These are phyloP conservation scores for Centrocercus urophasianus DNA, from an alignment of 2,113 vertebrate genomes.

Conservation along the genomic window DNA sequence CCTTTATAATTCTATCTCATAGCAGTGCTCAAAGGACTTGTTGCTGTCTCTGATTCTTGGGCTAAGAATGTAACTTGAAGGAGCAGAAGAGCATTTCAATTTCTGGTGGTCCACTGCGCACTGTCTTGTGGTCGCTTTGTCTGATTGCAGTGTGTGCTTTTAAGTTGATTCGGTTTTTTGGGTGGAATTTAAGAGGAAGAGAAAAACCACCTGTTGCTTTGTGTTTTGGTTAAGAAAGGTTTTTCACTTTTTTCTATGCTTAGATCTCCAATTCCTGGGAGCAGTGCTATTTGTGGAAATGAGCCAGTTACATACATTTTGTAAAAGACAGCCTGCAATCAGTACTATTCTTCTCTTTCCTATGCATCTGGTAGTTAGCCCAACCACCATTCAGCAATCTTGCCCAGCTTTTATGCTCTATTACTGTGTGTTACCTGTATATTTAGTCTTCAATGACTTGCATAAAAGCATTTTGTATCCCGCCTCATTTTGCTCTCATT, in stretches of 20 bases:
- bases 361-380: background rate
- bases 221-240: background rate
- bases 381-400: background rate
- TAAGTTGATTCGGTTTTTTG: background rate
- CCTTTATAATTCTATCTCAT: too few species aligned
- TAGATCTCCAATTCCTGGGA: rapidly evolving
- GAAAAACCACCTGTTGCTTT: background rate
- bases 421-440: background rate
- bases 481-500: background rate
- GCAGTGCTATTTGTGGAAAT: background rate
- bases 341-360: background rate
- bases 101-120: background rate
- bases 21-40: too few species aligned
- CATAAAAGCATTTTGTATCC: background rate
- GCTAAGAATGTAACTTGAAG: background rate
- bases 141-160: background rate
- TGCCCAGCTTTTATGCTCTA: background rate
- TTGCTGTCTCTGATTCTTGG: background rate
- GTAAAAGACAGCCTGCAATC: background rate
- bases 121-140: background rate
- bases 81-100: background rate
- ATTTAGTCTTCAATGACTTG: background rate
- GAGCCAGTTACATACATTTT: too few species aligned
- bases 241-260: background rate
- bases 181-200: background rate